Base-by-base conservation (phyloP, 2,113 vertebrate species). In the Ophthalmotilapia sp. region DNA sequence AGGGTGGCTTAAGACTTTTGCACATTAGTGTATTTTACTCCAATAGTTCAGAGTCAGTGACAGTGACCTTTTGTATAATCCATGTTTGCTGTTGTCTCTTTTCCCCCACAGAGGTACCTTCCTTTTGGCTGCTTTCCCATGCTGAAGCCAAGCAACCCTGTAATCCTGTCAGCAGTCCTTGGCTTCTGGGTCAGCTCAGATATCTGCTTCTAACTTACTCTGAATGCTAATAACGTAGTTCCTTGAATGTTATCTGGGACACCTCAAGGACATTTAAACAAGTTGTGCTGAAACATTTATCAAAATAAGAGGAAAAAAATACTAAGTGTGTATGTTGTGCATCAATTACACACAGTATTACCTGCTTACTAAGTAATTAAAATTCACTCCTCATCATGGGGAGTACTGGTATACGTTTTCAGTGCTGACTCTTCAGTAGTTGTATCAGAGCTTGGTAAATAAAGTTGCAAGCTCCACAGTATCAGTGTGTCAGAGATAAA, bases 141-240 rank as follows among this genome's bases (percentile, higher is more conserved):
- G 23, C 47, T 49, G 56, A 82, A 88, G 65, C 84, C 80, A 68
- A 84, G 45, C 33, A 87, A 84, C 79, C 90, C 81, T 85, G 54
- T 91, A 90, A 91, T 91, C 80, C 84, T 81, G 73, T 89, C 83
- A 83, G 73, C 55, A 47, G 87, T 81, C 84, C 51, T 82, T 79
- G 80, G 81, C 88, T 90, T 92, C 88, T 85, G 87, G 88, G 89
- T 93, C 83, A 80, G 87, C 62, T 87, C 88, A 91, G 82, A 79
- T 89, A 87, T 88, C 80, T 75, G 88, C 83, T 70, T 86, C 62
- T 49, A 80, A 84, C 86, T 53, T 65, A 62, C 42, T 83, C 47
- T 84, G 83, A 89, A 84, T 89, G 51, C 79, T 92, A 90, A 90
- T 86, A 79, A 81, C 80, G 31, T 11, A 79, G 80, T 31, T 83